Percentiles rank a stretch among this genome's conserved stretches.
Conservation (phyloP, 2,797 vertebrate genomes). For the Mustela erminea region DNA sequence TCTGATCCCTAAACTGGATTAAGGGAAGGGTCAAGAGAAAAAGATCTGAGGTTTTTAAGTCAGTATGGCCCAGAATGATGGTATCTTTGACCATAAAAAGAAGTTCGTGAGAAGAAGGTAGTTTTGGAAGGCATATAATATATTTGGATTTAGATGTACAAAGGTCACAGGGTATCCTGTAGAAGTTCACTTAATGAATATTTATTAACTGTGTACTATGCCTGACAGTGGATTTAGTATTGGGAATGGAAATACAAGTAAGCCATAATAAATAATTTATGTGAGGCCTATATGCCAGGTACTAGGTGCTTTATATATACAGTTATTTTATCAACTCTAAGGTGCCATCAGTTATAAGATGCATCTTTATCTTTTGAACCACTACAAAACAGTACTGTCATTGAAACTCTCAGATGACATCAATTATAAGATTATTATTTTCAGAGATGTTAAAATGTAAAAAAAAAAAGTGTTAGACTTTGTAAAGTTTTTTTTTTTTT, state of each 20-base stretch:
- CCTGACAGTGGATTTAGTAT: neutral
- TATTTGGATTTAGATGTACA: slow-evolving; percentile 4
- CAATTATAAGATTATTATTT: neutral
- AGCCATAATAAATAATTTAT: neutral
- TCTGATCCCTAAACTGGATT: neutral
- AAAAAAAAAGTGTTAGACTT: neutral
- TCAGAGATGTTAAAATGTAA: slow-evolving; percentile 40
- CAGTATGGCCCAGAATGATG: neutral
- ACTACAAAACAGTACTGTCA: neutral
- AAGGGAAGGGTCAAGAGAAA: neutral
- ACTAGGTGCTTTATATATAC: neutral
- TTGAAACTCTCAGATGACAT: slow-evolving; percentile 18
- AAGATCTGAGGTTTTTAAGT: slow-evolving; percentile 18
- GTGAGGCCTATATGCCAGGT: neutral
- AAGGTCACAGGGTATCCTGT: neutral
- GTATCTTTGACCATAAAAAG: neutral
- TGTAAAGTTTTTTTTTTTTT: neutral
- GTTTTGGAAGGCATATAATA: slow-evolving; percentile 34
- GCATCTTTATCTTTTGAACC: neutral
- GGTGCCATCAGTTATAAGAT: neutral
- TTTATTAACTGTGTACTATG: slow-evolving; percentile 7
- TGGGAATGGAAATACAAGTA: neutral
- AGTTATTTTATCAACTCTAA: slow-evolving; percentile 22
- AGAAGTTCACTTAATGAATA: neutral
- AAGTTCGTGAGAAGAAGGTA: slow-evolving; percentile 6